phyloP scores from a whole-genome alignment of 2,113 vertebrate species.

The Carollia perspicillata region DNA sequence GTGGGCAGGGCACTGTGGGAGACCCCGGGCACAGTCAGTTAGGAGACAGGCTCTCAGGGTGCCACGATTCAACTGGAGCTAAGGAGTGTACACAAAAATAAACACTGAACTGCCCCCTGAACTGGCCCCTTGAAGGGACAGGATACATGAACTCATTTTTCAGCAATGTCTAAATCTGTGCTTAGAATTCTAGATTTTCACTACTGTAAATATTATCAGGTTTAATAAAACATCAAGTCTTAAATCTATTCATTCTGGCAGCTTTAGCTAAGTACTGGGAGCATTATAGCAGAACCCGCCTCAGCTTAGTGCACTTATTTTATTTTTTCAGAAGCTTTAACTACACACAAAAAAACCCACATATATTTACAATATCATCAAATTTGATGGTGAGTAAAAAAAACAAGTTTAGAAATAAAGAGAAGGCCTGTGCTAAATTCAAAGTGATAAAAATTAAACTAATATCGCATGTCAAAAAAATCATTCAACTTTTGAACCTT shows the following conservation, averaged over 20 bases:
- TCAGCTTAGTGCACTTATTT: neutral
- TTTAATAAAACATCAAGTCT: constrained; percentile 22
- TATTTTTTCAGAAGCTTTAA: neutral
- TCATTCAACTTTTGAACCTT: constrained; percentile 32
- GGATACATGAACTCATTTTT: neutral
- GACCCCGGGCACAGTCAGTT: neutral
- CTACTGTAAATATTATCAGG: neutral
- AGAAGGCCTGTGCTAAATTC: neutral
- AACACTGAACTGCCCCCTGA: neutral
- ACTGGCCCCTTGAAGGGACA: neutral
- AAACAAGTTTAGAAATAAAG: constrained; percentile 18
- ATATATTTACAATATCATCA: neutral
- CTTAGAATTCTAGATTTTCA: constrained; percentile 21
- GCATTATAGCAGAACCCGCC: neutral
- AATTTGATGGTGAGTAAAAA: neutral
- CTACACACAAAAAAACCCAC: neutral
- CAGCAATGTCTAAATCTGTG: constrained; percentile 1
- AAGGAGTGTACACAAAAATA: neutral
- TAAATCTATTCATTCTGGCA: neutral
- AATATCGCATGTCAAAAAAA: constrained; percentile 15
- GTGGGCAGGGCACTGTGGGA: neutral
- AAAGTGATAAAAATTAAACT: constrained; percentile 39
- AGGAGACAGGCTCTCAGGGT: neutral
- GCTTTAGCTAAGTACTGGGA: neutral
- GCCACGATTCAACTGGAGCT: neutral